Conservation (phyloP, 2,888 invertebrate species). For the Rhagonycha fulva region DNA sequence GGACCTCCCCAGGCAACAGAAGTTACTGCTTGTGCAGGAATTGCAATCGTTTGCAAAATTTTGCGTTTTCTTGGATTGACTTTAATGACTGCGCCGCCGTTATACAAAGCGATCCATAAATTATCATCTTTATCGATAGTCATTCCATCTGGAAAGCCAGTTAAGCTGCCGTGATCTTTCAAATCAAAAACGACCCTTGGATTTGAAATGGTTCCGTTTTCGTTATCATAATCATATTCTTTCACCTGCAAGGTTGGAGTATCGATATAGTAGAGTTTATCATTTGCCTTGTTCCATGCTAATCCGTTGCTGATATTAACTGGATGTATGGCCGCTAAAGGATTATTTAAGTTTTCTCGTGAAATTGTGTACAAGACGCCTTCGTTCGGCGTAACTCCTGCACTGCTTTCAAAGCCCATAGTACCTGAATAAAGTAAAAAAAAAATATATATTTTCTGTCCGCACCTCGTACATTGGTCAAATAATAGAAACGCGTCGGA, state of each 20-base stretch:
- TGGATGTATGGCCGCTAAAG: slow-evolving; percentile 45
- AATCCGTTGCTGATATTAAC: slow-evolving; percentile 80
- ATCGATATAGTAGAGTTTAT: slow-evolving; percentile 79
- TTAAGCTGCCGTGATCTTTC: slow-evolving; percentile 22
- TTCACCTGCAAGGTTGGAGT: slow-evolving; percentile 68
- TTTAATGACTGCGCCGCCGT: slow-evolving; percentile 65
- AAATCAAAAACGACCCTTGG: slow-evolving; percentile 42
- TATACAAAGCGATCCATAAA: slow-evolving; percentile 74
- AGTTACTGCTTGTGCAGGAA: slow-evolving; percentile 63
- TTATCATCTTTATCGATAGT: slow-evolving; percentile 78
- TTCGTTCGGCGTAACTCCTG: slow-evolving; percentile 57
- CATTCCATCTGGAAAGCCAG: slow-evolving; percentile 61
- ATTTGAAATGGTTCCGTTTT: slow-evolving; percentile 57
- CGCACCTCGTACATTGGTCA: neutral
- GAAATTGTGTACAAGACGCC: slow-evolving; percentile 65
- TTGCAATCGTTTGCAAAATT: slow-evolving; percentile 55
- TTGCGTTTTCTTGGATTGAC: slow-evolving; percentile 56
- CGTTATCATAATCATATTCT: slow-evolving; percentile 70
- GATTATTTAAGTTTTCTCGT: slow-evolving; percentile 45
- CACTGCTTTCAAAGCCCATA: slow-evolving; percentile 63
- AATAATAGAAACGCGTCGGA: neutral
- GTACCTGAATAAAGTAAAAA: slow-evolving; percentile 58
- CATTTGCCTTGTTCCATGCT: slow-evolving; percentile 72
- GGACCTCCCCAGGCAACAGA: slow-evolving; percentile 69
- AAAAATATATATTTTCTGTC: neutral